A percentile compares a stretch with the other conserved stretches of the same genome.
These are phyloP conservation scores for Phataginus tricuspis DNA, from an alignment of 2,797 vertebrate genomes.

Conservation along the genomic window DNA sequence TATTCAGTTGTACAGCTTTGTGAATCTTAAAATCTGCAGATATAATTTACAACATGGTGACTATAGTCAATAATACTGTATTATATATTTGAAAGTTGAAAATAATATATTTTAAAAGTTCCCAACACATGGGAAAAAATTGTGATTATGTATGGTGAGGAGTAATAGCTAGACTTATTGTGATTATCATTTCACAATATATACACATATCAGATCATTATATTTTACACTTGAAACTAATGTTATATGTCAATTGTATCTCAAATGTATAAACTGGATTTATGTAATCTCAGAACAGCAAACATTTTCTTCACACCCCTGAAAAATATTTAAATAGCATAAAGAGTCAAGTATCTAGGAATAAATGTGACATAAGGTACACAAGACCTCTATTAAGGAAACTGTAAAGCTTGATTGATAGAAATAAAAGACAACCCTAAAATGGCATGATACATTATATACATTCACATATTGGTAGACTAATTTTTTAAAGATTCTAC, in stretches of 20 bases:
- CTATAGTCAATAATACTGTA: too few relatives aligned
- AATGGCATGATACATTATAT: background rate
- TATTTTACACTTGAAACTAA: background rate
- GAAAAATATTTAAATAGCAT: background rate
- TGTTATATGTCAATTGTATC: background rate
- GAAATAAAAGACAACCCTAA: background rate
- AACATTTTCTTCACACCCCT: background rate
- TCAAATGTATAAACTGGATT: background rate
- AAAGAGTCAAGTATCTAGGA: background rate
- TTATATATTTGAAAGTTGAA: too few relatives aligned
- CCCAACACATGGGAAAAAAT: too few relatives aligned
- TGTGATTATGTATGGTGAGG: too few relatives aligned
- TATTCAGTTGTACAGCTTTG: too few relatives aligned
- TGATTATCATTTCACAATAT: background rate
- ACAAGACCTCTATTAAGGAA: background rate
- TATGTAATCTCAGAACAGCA: background rate
- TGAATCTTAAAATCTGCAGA: too few relatives aligned
- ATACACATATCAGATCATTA: too few relatives aligned
- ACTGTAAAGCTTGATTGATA: background rate
- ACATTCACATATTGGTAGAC: background rate
- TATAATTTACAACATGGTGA: too few relatives aligned
- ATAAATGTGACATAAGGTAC: background rate
- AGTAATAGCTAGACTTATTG: too few relatives aligned
- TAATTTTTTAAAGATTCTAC: background rate
- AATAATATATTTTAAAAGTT: too few relatives aligned